A percentile compares a stretch with the other conserved stretches of the same genome.
phyloP scores from a whole-genome alignment of 2,888 invertebrate genomes.

The Microdon myrmicae region DNA sequence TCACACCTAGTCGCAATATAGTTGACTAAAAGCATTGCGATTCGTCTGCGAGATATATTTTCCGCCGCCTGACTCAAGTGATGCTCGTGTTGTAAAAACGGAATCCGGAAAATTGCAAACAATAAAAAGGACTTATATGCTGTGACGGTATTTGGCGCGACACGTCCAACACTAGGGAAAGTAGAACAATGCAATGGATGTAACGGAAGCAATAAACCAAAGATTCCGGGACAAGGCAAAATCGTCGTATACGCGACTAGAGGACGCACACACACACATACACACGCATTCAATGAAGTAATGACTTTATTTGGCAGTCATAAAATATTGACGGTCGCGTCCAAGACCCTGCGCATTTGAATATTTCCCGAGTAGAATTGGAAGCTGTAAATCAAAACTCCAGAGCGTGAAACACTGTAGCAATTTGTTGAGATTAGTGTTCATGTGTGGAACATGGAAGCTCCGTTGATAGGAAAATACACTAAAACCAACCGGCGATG shows the following conservation, averaged over 20 bases:
- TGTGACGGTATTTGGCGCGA: constrained; percentile 13
- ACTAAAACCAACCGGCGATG: too few relatives aligned
- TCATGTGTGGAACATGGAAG: too few relatives aligned
- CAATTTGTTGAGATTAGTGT: too few relatives aligned
- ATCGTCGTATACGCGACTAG: constrained; percentile 35
- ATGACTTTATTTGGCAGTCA: constrained; percentile 61
- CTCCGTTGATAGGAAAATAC: too few relatives aligned
- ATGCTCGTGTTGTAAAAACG: constrained; percentile 34
- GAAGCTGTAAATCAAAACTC: constrained; percentile 19
- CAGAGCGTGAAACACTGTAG: too few relatives aligned
- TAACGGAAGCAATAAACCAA: constrained; percentile 32
- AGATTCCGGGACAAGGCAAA: constrained; percentile 20
- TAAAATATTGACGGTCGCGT: constrained; percentile 31
- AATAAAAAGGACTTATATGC: constrained; percentile 30
- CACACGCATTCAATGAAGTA: constrained; percentile 61
- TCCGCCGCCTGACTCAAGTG: constrained; percentile 26
- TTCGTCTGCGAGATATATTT: too few relatives aligned
- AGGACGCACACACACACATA: constrained; percentile 13
- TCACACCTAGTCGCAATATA: too few relatives aligned
- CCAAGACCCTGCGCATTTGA: constrained; percentile 31
- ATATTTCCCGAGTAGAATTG: constrained; percentile 9
- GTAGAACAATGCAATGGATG: constrained; percentile 29
- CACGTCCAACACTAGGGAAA: constrained; percentile 10
- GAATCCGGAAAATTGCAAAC: constrained; percentile 33
- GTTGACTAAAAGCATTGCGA: too few relatives aligned